Base-by-base conservation (phyloP, 2,797 vertebrate genomes). In the Melanotaenia pygmaea region DNA sequence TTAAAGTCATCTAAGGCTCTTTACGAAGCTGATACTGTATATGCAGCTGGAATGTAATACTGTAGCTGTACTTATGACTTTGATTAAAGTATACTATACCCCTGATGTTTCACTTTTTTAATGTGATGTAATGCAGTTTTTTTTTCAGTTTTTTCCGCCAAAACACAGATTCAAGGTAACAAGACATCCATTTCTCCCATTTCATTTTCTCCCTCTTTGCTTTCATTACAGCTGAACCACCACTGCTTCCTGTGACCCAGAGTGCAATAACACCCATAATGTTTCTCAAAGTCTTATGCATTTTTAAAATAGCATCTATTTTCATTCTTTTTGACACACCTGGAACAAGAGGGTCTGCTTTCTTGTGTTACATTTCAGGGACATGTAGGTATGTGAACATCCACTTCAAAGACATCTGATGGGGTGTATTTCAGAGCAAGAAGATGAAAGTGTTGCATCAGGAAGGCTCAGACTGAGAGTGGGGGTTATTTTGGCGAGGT, bases 371-470 rank as follows among this genome's bases (percentile, higher is more conserved):
- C 83, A 73, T 77, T 78, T 64, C 67, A 60, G 82, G 75, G 76
- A 84, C 84, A 77, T 72, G 82, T 86, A 90, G 90, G 89, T 90
- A 92, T 71, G 82, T 12, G 67, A 66, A 59, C 66, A 40, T 59
- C 13, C 64, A 87, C 91, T 93, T 91, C 89, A 92, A 92, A 93
- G 90, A 72, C 85, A 84, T 84, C 81, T 90, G 91, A 92, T 87
- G 91, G 86, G 71, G 43, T 65, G 82, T 64, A 45, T 88, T 92
- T 85, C 80, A 40, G 79, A 78, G 90, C 84, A 91, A 91, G 82
- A 77, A 88, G 89, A 93, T 93, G 91, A 93, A 92, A 92, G 92
- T 80, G 77, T 92, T 91, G 88, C 91, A 7, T 90, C 86, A 91
- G 86, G 74, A 43, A 26, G 74, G 74, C 76, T 89, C 80, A 82